phyloP scores from a whole-genome alignment of 1,140 invertebrate species.

The Apis mellifera region Amel_HAv3.1 CM009933.2:6458501-6459000 shows the following conservation, averaged over 20 bases:
- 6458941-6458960: background rate
- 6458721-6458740: background rate
- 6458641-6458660: constrained; percentile 17
- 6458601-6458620: constrained; percentile 50
- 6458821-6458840: constrained; percentile 25
- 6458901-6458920: background rate
- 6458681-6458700: constrained; percentile 22
- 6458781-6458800: constrained; percentile 12
- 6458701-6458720: constrained; percentile 24
- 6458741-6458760: constrained; percentile 3
- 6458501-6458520: constrained; percentile 14
- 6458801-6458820: constrained; percentile 13
- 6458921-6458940: background rate
- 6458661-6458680: constrained; percentile 27
- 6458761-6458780: constrained; percentile 10
- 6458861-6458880: background rate
- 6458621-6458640: constrained; percentile 32
- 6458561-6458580: constrained; percentile 46
- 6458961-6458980: background rate
- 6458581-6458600: constrained; percentile 39
- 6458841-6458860: constrained; percentile 3
- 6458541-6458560: constrained; percentile 45
- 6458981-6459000: constrained; percentile 32
- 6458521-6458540: constrained; percentile 15
- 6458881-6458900: background rate